Conservation (phyloP, 2,113 vertebrate genomes). For the Xenopus laevis region DNA sequence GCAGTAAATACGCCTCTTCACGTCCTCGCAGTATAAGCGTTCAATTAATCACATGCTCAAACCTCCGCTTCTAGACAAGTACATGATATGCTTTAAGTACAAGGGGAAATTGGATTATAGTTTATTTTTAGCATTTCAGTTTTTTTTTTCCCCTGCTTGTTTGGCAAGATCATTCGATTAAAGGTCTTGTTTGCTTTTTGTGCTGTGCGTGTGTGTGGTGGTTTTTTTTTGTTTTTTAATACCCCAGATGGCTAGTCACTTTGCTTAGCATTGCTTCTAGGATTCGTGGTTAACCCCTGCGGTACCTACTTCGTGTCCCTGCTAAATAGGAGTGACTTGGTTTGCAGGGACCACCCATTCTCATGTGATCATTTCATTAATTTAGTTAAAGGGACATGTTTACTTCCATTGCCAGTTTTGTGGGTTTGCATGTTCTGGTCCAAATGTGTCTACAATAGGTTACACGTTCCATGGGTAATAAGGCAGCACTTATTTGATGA, state of each 20-base stretch:
- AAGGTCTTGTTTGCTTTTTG: background rate
- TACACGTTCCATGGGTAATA: no score
- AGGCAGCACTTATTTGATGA: no score
- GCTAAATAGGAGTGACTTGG: background rate
- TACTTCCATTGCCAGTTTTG: no score
- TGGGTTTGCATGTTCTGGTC: background rate
- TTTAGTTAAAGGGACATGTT: no score
- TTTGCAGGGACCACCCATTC: background rate
- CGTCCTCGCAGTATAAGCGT: no score
- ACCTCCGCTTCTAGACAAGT: no score
- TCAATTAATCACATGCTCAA: no score
- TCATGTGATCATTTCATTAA: constrained; percentile 29
- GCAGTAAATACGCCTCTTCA: no score
- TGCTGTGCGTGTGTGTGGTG: no score
- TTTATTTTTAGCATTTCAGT: background rate
- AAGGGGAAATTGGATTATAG: background rate
- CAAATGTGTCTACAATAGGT: background rate
- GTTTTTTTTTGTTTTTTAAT: no score
- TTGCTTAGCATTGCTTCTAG: background rate
- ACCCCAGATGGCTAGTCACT: background rate
- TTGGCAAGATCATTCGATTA: background rate
- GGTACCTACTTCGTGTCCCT: no score
- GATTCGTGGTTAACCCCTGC: background rate
- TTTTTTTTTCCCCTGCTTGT: background rate
- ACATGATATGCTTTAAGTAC: background rate